phyloP scores from a whole-genome alignment of 2,113 vertebrate species.

The Tor tambroides region DNA sequence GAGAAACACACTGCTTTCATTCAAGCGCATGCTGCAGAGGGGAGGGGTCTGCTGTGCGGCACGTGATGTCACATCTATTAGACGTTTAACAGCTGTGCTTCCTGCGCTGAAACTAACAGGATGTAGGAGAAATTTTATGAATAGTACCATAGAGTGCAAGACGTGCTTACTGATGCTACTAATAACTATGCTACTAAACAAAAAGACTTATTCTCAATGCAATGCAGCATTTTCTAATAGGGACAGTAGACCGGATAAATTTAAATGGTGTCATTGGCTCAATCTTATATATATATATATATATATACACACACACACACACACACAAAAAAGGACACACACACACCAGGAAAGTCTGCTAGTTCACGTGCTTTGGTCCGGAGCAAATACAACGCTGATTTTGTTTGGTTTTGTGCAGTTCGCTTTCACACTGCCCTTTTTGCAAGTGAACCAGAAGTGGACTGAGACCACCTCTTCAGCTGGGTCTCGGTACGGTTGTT shows the following conservation, averaged over 20 bases:
- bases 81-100: not conserved
- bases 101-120: not conserved
- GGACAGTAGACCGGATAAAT: not conserved
- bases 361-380: no score
- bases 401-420: no score
- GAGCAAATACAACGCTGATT: no score
- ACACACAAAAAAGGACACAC: no score
- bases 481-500: no score
- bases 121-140: not conserved
- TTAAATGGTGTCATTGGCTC: not conserved
- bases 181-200: not conserved
- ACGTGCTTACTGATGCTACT: not conserved
- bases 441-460: no score
- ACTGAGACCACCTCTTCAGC: no score
- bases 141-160: not conserved
- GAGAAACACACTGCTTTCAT: conserved; percentile 3
- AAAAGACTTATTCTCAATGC: not conserved
- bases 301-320: no score
- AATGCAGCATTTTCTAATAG: not conserved
- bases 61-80: not conserved
- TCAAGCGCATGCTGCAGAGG: conserved; percentile 23
- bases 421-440: no score
- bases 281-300: no score
- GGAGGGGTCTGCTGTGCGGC: conserved; percentile 23
- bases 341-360: no score